Percentiles rank a stretch among this genome's conserved stretches.
phyloP scores from a whole-genome alignment of 2,888 invertebrate species.

The Odiellus spinosus region DNA sequence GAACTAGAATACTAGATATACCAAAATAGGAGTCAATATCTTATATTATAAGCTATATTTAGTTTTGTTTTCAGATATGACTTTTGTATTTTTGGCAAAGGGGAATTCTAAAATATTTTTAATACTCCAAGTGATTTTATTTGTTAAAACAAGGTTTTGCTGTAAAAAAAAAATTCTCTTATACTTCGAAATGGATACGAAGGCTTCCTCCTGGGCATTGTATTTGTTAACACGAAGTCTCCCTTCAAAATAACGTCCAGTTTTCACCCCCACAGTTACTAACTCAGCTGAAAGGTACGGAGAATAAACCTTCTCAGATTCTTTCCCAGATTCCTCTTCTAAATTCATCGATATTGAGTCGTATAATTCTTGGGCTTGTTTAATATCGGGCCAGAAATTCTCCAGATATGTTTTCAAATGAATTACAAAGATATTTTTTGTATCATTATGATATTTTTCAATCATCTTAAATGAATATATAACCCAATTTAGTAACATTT shows the following conservation, averaged over 20 bases:
- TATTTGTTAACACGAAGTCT: slow-evolving; percentile 27
- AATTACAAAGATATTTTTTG: slow-evolving; percentile 24
- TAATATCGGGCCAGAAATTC: slow-evolving; percentile 24
- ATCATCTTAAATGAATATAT: neutral
- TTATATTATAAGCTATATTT: too few species aligned
- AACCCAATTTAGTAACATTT: neutral
- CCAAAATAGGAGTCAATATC: too few species aligned
- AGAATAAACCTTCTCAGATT: slow-evolving; percentile 17
- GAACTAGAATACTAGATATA: too few species aligned
- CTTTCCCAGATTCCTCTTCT: slow-evolving; percentile 15
- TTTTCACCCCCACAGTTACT: slow-evolving; percentile 12
- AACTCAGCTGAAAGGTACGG: slow-evolving; percentile 9
- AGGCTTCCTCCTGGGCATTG: slow-evolving; percentile 27
- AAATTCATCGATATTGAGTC: slow-evolving; percentile 19
- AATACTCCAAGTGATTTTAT: too few species aligned
- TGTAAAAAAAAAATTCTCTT: neutral
- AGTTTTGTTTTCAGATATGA: too few species aligned
- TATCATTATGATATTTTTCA: slow-evolving; percentile 3
- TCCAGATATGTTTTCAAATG: slow-evolving; percentile 25
- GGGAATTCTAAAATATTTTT: too few species aligned
- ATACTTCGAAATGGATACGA: slow-evolving; percentile 22
- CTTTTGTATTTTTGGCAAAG: too few species aligned
- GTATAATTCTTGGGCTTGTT: slow-evolving; percentile 23
- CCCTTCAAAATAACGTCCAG: slow-evolving; percentile 19
- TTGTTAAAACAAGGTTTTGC: too few species aligned